These are phyloP conservation scores for Theonella swinhoei DNA, from an alignment of 37 sponge, comb jelly and placozoan genomes.

Conservation along the genomic window DNA sequence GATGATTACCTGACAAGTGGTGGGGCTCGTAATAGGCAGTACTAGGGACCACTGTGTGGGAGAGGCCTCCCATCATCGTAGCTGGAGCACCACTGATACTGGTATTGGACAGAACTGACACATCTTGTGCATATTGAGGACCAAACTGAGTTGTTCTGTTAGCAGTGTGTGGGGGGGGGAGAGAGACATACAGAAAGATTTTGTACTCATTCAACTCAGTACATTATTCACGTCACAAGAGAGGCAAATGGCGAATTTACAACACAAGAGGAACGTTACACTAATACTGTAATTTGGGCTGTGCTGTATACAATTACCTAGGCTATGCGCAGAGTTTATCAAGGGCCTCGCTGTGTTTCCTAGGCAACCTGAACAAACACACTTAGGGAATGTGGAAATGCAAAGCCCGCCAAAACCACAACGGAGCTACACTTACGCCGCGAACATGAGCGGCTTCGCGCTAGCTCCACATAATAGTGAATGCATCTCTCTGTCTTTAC, in stretches of 20 bases:
- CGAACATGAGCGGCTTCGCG: neutral
- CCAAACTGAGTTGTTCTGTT: constrained; percentile 50
- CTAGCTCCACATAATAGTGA: neutral
- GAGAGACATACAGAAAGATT: no score
- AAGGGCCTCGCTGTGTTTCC: neutral
- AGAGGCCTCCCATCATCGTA: constrained; percentile 23
- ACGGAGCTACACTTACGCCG: neutral
- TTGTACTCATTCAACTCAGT: no score
- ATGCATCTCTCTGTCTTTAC: neutral
- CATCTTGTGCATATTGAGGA: constrained; percentile 36
- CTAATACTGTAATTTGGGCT: no score
- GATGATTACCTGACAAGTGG: neutral
- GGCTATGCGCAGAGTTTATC: no score
- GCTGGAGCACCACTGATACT: constrained; percentile 10
- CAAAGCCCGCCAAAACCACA: neutral
- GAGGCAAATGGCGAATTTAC: no score
- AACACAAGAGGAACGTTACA: no score
- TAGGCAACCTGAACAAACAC: neutral
- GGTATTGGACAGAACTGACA: constrained; percentile 22
- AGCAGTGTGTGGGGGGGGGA: no score
- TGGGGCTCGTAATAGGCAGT: constrained; percentile 17
- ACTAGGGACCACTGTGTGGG: constrained; percentile 1
- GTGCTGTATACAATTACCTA: no score
- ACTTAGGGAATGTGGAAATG: neutral
- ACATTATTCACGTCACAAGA: no score